A percentile compares a stretch with the other conserved stretches of the same genome.
Evolutionary conservation across 2,797 vertebrate species (phyloP).

Genomic region (Oreortyx pictus): DNA sequence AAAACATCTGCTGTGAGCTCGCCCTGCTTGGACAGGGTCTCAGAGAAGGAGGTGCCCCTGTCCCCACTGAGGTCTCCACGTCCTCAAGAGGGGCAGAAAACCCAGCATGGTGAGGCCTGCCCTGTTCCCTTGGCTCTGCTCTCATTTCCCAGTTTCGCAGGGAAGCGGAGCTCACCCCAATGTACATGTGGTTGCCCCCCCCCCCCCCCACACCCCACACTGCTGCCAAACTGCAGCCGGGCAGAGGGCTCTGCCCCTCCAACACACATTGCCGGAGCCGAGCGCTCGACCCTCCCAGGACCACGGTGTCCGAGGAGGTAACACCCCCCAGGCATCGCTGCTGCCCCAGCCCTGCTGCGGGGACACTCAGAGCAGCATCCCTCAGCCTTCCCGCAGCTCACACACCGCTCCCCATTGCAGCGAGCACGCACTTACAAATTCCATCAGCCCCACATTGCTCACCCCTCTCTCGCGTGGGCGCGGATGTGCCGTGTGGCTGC

Average conservation of each 20-base stretch:
- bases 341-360: not conserved
- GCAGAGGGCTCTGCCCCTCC: not conserved
- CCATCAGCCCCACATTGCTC: not conserved
- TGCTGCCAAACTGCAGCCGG: not conserved
- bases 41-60: not conserved
- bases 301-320: not conserved
- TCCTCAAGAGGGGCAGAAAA: not conserved
- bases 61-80: not conserved
- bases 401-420: not conserved
- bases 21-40: fast-evolving
- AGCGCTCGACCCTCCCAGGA: not conserved
- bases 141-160: fast-evolving
- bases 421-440: no score
- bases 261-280: not conserved
- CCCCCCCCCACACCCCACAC: not conserved
- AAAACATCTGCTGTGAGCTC: not conserved
- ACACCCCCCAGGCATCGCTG: not conserved
- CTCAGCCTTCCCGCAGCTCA: not conserved
- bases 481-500: fast-evolving
- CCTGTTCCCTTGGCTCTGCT: not conserved
- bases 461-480: fast-evolving
- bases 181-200: fast-evolving
- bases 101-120: fast-evolving
- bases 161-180: not conserved
- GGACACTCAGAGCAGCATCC: not conserved